phyloP scores from a whole-genome alignment of 2,888 invertebrate species.

The Mystacides longicornis region DNA sequence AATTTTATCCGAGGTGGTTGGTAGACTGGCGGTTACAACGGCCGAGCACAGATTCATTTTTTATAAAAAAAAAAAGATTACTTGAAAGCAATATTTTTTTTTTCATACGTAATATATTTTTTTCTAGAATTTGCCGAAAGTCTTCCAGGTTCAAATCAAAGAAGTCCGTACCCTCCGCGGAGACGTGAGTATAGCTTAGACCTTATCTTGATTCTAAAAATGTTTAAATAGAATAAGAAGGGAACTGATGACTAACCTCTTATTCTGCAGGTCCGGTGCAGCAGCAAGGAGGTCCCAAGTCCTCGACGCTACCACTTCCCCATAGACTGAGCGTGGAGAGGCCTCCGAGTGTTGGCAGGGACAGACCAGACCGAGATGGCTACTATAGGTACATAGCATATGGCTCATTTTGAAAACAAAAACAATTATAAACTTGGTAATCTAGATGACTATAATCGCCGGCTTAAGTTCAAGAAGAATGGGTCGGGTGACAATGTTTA shows the following conservation, averaged over 20 bases:
- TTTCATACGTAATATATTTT: too few relatives aligned
- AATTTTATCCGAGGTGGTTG: too few relatives aligned
- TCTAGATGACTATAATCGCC: too few relatives aligned
- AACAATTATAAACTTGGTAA: too few relatives aligned
- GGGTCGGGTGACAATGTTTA: too few relatives aligned
- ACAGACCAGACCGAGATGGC: constrained; percentile 67
- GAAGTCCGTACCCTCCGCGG: constrained; percentile 77
- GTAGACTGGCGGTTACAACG: too few relatives aligned
- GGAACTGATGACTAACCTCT: neutral
- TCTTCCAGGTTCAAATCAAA: constrained; percentile 74
- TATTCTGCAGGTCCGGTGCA: constrained; percentile 40
- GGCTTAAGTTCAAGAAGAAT: too few relatives aligned
- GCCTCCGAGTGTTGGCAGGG: constrained; percentile 51
- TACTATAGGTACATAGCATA: constrained; percentile 66
- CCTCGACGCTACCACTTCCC: constrained; percentile 74
- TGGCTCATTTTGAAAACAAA: too few relatives aligned
- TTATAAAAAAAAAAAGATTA: too few relatives aligned
- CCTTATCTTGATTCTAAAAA: neutral
- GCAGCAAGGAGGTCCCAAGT: constrained; percentile 62
- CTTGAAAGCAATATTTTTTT: too few relatives aligned
- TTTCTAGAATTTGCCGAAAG: constrained; percentile 78
- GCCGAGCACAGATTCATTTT: too few relatives aligned
- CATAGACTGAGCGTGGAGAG: constrained; percentile 61
- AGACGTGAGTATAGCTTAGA: constrained; percentile 71
- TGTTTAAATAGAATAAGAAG: neutral